Evolutionary conservation across 1,140 invertebrate species (phyloP), one percentile per base, ranked within the genome.

Genomic region (Xylocopa sonorina): DNA sequence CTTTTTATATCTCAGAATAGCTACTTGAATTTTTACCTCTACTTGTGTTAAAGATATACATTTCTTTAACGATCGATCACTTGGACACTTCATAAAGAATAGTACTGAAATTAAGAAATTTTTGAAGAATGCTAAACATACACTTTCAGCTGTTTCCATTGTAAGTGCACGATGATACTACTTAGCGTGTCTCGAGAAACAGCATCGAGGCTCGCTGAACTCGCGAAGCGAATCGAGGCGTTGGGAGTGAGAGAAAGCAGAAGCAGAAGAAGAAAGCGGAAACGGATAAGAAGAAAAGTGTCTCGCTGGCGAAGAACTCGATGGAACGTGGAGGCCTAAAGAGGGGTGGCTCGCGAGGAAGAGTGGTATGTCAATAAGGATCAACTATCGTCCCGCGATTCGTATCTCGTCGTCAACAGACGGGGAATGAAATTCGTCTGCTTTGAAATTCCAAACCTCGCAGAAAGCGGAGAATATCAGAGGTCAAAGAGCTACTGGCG

Each of bases 401-500:
- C 82, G 64, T 63, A 83, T 87, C 81, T 88, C 87, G 74, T 79
- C 73, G 83, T 80, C 82, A 74, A 86, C 84, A 81, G 78, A 53
- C 53, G 64, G 46, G 43, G 76, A 84, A 89, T 88, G 82, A 88
- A 88, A 89, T 89, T 84, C 84, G 67, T 29, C 84, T 81, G 77
- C 81, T 89, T 88, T 87, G 88, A 89, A 89, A 89, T 89, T 89
- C 87, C 80, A 88, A 88, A 88, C 77, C 75, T 46, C 51, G 43
- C 29, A 43, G 58, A n/a, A 38, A 73, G 51, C 50, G 41, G 27
- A 32, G 50, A 62, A 51, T 64, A 9, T 24, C 72, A 32, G 38
- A 38, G 38, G 74, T 80, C 81, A 82, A 85, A 78, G 81, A 38
- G 67, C 80, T 41, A 29, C 51, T 21, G 51, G 27, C 32, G 12